A percentile compares a stretch with the other conserved stretches of the same genome.
phyloP scores from a whole-genome alignment of 2,888 invertebrate species.

The Macrophya annulata region DNA sequence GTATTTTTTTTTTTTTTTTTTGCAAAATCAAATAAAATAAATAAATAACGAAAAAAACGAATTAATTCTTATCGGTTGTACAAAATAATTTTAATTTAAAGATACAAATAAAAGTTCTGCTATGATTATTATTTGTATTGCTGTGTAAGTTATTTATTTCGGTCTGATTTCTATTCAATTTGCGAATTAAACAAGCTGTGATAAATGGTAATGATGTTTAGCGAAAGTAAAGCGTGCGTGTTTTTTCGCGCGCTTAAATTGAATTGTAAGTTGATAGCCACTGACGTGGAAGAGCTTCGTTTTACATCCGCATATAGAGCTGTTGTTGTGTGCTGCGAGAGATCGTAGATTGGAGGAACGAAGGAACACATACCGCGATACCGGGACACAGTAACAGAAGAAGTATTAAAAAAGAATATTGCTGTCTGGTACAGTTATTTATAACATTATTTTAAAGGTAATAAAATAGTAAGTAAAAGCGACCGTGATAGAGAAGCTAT shows the following conservation, averaged over 20 bases:
- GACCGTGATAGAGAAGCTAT: neutral
- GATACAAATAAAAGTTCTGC: neutral
- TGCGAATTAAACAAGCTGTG: neutral
- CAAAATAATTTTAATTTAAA: neutral
- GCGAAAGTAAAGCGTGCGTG: neutral
- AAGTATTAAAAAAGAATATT: slow-evolving; percentile 53
- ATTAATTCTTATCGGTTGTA: neutral
- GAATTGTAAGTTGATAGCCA: neutral
- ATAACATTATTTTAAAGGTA: slow-evolving; percentile 62
- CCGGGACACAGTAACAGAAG: slow-evolving; percentile 13
- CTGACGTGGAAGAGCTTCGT: slow-evolving; percentile 1
- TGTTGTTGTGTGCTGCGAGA: neutral
- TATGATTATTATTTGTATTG: neutral
- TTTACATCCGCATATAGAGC: neutral
- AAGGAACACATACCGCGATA: slow-evolving; percentile 26
- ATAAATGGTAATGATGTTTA: neutral
- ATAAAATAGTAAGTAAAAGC: slow-evolving; percentile 45
- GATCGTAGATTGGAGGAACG: neutral
- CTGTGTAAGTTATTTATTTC: neutral
- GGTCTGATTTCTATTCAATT: neutral
- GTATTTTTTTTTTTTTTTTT: too few species aligned
- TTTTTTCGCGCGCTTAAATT: slow-evolving; percentile 7
- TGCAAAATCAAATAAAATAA: too few species aligned
- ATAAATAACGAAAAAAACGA: too few species aligned
- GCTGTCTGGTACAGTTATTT: slow-evolving; percentile 64